These are phyloP conservation scores for Gymnopithys bicolor DNA, from an alignment of 2,797 vertebrate species.

Conservation along the genomic window DNA sequence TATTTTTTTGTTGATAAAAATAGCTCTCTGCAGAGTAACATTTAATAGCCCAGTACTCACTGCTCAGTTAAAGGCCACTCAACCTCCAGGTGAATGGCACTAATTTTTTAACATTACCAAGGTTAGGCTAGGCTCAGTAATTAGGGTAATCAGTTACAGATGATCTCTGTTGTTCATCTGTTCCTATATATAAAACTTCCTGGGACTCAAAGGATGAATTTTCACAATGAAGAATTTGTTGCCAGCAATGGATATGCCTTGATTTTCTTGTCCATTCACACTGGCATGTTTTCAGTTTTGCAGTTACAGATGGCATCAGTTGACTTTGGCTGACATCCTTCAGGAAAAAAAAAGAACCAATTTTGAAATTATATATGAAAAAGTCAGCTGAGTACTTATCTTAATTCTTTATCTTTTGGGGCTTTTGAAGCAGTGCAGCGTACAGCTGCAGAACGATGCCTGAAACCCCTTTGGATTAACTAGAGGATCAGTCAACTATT, in stretches of 20 bases:
- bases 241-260: conserved; percentile 5
- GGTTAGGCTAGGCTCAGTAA: conserved; percentile 35
- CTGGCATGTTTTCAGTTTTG: conserved; percentile 36
- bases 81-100: conserved; percentile 3
- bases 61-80: conserved; percentile 5
- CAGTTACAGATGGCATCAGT: conserved; percentile 47
- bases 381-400: conserved; percentile 49
- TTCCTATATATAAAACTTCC: conserved; percentile 27
- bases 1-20: conserved; percentile 7
- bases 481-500: conserved; percentile 60
- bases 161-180: conserved; percentile 20
- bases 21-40: not conserved
- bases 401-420: conserved; percentile 50
- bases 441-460: conserved; percentile 47
- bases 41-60: conserved; percentile 13
- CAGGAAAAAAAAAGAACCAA: conserved; percentile 49
- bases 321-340: conserved; percentile 60
- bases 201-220: not conserved
- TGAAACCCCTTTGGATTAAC: conserved; percentile 68
- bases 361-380: conserved; percentile 25
- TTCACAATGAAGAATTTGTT: conserved; percentile 51
- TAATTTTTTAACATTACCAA: conserved; percentile 26
- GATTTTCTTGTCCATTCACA: conserved; percentile 44
- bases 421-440: conserved; percentile 49
- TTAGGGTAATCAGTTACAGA: conserved; percentile 35